Evolutionary conservation across 64 coral and sea anemone genomes (phyloP), one percentile per base, ranked within the genome.

Genomic region (Stichodactyla helianthus): DNA sequence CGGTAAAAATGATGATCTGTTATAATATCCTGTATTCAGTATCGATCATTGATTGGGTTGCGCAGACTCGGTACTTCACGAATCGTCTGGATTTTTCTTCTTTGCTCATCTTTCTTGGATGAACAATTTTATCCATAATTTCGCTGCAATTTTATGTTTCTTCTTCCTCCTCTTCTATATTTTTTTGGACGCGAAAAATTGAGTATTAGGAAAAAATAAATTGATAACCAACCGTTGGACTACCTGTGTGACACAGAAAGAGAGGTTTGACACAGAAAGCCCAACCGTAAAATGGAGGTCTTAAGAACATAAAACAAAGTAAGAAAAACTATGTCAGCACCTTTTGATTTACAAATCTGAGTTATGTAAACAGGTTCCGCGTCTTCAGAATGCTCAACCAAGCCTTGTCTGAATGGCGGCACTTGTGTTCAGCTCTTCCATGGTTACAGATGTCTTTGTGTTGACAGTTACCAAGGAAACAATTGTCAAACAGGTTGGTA

Each of bases 401-500:
- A 86, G 51, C 88, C 87, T 1, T 93, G 92, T 68, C 53, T 70
- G 13, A 89, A 93, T 86, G 83, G 87, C 5, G 92, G 86, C 4
- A 79, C 53, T 53, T 93, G 92, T 53, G 53, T 80, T 6, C 83
- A 86, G 25, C 62, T 93, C 16, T 54, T 83, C 13, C 54, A 82
- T 15, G 92, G 84, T 14, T 93, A 86, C 62, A 67, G 53, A 56
- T 93, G 92, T 79, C 65, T 79, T 2, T 93, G 92, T 83, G 10
- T 67, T 7, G 8, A 54, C 18, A 59, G 88, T 51, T 93, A 89
- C 79, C 57, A 86, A 71, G 92, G 92, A 14, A 26, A 74, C 82
- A 93, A 81, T 19, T 93, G 92, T 50, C 77, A 93, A 35, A 64
- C 52, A 83, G 87, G 92, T 93, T 71, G 16, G 76, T 86, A 61